Conservation (phyloP, 2,888 invertebrate species). For the Papilio elwesi region DNA sequence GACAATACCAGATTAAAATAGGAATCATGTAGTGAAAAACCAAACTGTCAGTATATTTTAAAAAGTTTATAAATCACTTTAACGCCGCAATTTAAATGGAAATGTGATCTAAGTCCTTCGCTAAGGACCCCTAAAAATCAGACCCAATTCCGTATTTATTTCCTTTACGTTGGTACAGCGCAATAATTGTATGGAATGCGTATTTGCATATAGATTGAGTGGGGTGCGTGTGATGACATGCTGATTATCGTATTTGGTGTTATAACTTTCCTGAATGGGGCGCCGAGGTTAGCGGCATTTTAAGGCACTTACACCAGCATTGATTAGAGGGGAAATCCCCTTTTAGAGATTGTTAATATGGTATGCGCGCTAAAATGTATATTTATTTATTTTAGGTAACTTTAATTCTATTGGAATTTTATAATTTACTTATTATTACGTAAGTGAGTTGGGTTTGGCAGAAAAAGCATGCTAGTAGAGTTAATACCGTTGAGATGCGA, state of each 20-base stretch:
- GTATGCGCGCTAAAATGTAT: background rate
- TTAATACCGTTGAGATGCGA: too few species aligned
- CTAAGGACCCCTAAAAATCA: slow-evolving; percentile 13
- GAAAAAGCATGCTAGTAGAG: too few species aligned
- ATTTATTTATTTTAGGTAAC: background rate
- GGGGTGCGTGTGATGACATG: slow-evolving; percentile 52
- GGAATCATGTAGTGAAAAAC: background rate
- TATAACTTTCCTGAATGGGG: slow-evolving; percentile 28
- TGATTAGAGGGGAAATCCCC: slow-evolving; percentile 27
- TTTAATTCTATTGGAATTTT: background rate
- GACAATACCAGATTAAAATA: too few species aligned
- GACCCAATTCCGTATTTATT: slow-evolving; percentile 20
- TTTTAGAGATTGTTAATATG: slow-evolving; percentile 2
- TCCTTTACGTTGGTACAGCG: slow-evolving; percentile 25
- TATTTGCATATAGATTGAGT: slow-evolving; percentile 78
- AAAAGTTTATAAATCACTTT: background rate
- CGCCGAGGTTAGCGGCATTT: slow-evolving; percentile 33
- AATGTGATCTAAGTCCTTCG: slow-evolving; percentile 14
- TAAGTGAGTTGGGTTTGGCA: too few species aligned
- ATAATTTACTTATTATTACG: background rate
- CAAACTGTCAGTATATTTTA: background rate
- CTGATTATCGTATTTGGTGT: slow-evolving; percentile 35
- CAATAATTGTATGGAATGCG: slow-evolving; percentile 37
- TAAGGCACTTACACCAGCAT: slow-evolving; percentile 32
- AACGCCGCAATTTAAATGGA: background rate